Conservation (phyloP, 2,888 invertebrate species). For the Chelonus formosanus region DNA sequence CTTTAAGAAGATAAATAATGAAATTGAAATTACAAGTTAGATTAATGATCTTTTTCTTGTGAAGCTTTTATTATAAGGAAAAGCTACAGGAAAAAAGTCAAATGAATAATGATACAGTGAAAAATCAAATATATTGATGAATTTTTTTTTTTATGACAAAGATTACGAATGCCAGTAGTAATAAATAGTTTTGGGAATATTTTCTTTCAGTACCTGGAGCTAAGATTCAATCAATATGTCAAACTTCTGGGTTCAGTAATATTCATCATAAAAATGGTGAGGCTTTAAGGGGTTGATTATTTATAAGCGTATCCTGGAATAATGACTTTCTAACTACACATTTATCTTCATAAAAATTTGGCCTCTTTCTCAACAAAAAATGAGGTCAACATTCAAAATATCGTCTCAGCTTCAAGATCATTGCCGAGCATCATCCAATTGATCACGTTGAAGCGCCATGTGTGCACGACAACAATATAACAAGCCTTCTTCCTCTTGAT, state of each 20-base stretch:
- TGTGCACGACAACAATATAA: conserved; percentile 17
- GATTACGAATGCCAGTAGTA: no score
- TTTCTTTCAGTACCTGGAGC: conserved; percentile 72
- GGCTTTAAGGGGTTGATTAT: conserved; percentile 34
- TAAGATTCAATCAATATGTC: conserved; percentile 75
- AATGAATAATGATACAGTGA: no score
- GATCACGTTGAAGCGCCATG: conserved; percentile 10
- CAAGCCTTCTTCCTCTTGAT: background rate
- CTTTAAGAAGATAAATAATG: no score
- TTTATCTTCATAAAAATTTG: conserved; percentile 1
- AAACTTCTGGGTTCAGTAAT: conserved; percentile 74
- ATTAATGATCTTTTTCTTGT: no score
- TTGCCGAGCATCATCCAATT: conserved; percentile 13
- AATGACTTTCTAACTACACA: conserved; percentile 1
- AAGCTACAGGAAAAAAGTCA: no score
- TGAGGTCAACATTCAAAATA: conserved; percentile 22
- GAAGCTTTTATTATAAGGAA: no score
- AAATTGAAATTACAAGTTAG: no score
- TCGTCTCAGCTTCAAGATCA: conserved; percentile 15
- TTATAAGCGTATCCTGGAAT: background rate
- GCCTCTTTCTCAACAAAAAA: conserved; percentile 1
- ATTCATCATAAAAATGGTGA: conserved; percentile 76
- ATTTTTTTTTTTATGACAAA: background rate
- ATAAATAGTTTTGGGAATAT: no score
- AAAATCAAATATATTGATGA: background rate